phyloP scores from a whole-genome alignment of 1,140 invertebrate species.

The Drosophila tani region DNA sequence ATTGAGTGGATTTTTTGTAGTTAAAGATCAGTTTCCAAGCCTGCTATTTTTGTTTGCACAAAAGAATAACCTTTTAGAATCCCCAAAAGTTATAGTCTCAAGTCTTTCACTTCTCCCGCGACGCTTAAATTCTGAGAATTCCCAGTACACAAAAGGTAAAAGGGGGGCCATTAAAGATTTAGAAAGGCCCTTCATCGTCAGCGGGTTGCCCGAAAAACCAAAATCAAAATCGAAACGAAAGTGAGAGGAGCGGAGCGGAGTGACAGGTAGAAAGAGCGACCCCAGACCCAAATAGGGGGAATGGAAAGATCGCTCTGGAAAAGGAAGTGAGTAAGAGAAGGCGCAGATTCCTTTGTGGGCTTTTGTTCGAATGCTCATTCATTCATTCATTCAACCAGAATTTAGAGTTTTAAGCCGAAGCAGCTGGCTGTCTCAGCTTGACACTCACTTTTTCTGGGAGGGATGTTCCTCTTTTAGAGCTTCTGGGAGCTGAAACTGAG shows the following conservation, averaged over 20 bases:
- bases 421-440: constrained; percentile 1
- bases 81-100: not conserved
- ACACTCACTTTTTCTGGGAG: not conserved
- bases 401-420: not conserved
- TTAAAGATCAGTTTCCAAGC: too few relatives aligned
- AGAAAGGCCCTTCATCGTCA: constrained; percentile 45
- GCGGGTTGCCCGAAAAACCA: constrained; percentile 16
- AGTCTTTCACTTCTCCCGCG: not conserved
- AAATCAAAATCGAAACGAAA: constrained; percentile 42
- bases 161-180: constrained; percentile 52
- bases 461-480: not conserved
- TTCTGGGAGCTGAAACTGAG: constrained; percentile 8
- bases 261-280: constrained; percentile 31
- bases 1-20: too few relatives aligned
- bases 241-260: constrained; percentile 44
- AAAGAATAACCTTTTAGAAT: not conserved
- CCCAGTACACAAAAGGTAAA: constrained; percentile 28
- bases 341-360: not conserved
- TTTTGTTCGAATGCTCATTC: constrained; percentile 5
- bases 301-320: not conserved
- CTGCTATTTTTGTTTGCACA: too few relatives aligned
- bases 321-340: constrained; percentile 9
- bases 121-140: constrained; percentile 15
- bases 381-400: constrained; percentile 1
- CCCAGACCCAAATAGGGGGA: not conserved